Evolutionary conservation across 1,140 invertebrate genomes (phyloP).

Genomic region (Drosophila azteca): DNA sequence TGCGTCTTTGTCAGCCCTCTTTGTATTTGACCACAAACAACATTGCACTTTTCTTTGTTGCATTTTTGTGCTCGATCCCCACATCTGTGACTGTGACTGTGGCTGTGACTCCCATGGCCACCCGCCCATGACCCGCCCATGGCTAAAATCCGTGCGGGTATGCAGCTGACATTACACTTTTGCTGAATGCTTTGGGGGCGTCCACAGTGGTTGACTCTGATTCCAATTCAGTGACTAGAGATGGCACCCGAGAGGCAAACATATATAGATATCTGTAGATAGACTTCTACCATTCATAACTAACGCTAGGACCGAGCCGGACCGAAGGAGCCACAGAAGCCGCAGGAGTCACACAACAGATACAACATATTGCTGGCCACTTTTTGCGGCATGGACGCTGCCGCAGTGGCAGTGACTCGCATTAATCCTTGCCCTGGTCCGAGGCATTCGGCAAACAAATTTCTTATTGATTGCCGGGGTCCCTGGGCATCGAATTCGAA

Average conservation of each 20-base stretch:
- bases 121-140: no score
- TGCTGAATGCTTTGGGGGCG: conserved; percentile 30
- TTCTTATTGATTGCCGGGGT: conserved; percentile 62
- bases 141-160: conserved; percentile 25
- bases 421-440: conserved; percentile 5
- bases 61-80: conserved; percentile 49
- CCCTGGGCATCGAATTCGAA: neutral
- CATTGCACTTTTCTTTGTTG: conserved; percentile 73
- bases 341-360: no score
- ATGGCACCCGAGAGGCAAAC: neutral
- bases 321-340: no score
- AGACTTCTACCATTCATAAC: conserved; percentile 8
- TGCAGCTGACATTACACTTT: conserved; percentile 57
- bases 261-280: neutral
- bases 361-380: conserved; percentile 30
- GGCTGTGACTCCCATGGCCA: neutral
- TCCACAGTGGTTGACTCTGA: conserved; percentile 30
- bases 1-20: conserved; percentile 31
- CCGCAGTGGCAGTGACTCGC: conserved; percentile 18
- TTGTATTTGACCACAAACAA: conserved; percentile 70
- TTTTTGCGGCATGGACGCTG: conserved; percentile 23
- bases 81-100: neutral
- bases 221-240: conserved; percentile 27
- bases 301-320: no score
- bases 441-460: conserved; percentile 46